Evolutionary conservation across 2,113 vertebrate genomes (phyloP).

Genomic region (Drymodes brunneopygia): DNA sequence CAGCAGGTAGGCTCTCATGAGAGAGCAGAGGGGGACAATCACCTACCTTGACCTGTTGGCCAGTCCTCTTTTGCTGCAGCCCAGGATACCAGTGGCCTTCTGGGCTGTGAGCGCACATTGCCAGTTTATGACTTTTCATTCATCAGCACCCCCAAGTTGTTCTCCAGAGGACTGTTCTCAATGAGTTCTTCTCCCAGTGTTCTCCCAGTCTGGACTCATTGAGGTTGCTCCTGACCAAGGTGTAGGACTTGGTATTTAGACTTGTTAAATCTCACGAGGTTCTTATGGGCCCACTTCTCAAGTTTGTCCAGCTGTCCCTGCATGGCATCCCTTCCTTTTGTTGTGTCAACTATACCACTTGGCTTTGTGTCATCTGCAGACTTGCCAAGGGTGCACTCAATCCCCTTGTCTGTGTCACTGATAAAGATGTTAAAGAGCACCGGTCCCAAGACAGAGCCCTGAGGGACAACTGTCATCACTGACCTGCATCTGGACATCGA

Average conservation of each 20-base stretch:
- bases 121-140: not conserved
- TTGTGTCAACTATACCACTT: not conserved
- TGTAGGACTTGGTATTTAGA: not conserved
- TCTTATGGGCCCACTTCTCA: not conserved
- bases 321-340: not conserved
- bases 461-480: not conserved
- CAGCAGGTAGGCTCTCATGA: not conserved
- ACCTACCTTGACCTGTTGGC: not conserved
- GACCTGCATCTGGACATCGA: not conserved
- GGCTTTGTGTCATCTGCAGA: not conserved
- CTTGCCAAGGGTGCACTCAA: not conserved
- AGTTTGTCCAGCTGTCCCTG: not conserved
- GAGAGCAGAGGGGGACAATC: not conserved
- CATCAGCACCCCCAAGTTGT: not conserved
- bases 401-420: not conserved
- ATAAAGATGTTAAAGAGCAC: not conserved
- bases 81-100: not conserved
- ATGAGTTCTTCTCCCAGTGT: not conserved
- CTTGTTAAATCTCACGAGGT: not conserved
- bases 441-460: not conserved
- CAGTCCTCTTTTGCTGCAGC: not conserved
- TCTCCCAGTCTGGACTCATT: not conserved
- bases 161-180: not conserved
- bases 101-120: not conserved
- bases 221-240: not conserved